A percentile compares a stretch with the other conserved stretches of the same genome.
These are phyloP conservation scores for Coelopa frigida DNA, from an alignment of 1,140 invertebrate genomes.

Conservation along the genomic window DNA sequence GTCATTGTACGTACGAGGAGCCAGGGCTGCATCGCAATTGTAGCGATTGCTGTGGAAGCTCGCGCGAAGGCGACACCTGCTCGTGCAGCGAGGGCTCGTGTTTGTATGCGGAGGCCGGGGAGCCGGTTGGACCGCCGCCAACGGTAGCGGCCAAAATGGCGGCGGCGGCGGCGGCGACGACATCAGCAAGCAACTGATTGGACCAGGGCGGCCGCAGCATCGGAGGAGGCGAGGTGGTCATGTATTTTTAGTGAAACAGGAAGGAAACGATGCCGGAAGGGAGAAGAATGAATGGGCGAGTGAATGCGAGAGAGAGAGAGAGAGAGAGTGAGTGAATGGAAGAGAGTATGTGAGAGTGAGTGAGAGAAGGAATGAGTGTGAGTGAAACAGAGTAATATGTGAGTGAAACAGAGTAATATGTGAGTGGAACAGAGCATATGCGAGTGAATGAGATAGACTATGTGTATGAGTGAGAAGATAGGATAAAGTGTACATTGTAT, in stretches of 20 bases:
- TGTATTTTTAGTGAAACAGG: conserved; percentile 18
- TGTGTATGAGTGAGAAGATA: too few species aligned
- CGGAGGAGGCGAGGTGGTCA: conserved; percentile 11
- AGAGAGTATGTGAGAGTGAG: too few species aligned
- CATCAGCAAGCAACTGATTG: too few species aligned
- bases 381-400: background rate
- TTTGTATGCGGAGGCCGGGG: conserved; percentile 41
- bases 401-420: background rate
- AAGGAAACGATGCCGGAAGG: background rate
- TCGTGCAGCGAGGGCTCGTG: conserved; percentile 44
- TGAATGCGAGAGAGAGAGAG: background rate
- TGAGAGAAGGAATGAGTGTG: background rate
- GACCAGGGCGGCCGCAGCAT: background rate
- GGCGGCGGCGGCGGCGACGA: conserved; percentile 2
- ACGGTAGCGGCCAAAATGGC: background rate
- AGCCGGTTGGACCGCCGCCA: conserved; percentile 19
- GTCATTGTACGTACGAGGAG: conserved; percentile 22
- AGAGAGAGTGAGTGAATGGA: background rate
- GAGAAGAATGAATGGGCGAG: background rate
- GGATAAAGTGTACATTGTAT: too few species aligned
- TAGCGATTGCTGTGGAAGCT: conserved; percentile 43
- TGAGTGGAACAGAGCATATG: background rate
- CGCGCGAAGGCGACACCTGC: conserved; percentile 41
- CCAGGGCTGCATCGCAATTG: conserved; percentile 21
- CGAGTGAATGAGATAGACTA: background rate